phyloP scores from a whole-genome alignment of 2,888 invertebrate genomes.

The Hirtodrosophila histrioides region DNA sequence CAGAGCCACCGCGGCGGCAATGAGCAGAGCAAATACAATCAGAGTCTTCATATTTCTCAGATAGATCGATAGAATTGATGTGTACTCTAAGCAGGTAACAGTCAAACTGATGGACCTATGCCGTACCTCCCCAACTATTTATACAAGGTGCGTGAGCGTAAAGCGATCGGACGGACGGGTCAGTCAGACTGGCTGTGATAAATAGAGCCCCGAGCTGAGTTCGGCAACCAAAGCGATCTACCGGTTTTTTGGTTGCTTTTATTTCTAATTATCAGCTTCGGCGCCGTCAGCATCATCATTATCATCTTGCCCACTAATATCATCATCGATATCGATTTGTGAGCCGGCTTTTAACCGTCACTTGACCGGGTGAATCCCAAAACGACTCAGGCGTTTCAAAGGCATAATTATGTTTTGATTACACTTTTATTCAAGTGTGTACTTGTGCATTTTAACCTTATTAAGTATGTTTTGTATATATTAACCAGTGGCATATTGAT shows the following conservation, averaged over 20 bases:
- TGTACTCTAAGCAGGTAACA: slow-evolving; percentile 33
- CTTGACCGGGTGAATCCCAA: slow-evolving; percentile 63
- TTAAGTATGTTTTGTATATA: slow-evolving; percentile 10
- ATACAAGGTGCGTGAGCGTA: slow-evolving; percentile 46
- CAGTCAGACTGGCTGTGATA: slow-evolving; percentile 27
- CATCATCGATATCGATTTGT: slow-evolving; percentile 22
- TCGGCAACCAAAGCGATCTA: slow-evolving; percentile 37
- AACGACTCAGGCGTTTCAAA: slow-evolving; percentile 15
- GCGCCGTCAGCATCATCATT: slow-evolving; percentile 8
- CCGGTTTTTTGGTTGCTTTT: slow-evolving; percentile 68
- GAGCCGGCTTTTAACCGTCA: slow-evolving; percentile 27
- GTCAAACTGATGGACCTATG: slow-evolving; percentile 58
- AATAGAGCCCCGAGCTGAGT: slow-evolving; percentile 30
- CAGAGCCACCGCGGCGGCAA: slow-evolving; percentile 68
- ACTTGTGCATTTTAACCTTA: slow-evolving; percentile 8
- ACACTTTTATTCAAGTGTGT: slow-evolving; percentile 11
- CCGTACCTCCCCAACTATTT: slow-evolving; percentile 57
- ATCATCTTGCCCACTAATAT: slow-evolving; percentile 19
- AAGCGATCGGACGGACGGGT: background rate
- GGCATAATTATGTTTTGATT: slow-evolving; percentile 38
- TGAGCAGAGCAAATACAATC: slow-evolving; percentile 70
- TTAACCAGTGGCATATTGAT: slow-evolving; percentile 11
- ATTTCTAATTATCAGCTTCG: slow-evolving; percentile 57
- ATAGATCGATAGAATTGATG: slow-evolving; percentile 17
- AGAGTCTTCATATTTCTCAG: slow-evolving; percentile 69